A percentile compares a stretch with the other conserved stretches of the same genome.
These are phyloP conservation scores for Poeciliopsis occidentalis DNA, from an alignment of 2,113 vertebrate species.

Conservation along the genomic window DNA sequence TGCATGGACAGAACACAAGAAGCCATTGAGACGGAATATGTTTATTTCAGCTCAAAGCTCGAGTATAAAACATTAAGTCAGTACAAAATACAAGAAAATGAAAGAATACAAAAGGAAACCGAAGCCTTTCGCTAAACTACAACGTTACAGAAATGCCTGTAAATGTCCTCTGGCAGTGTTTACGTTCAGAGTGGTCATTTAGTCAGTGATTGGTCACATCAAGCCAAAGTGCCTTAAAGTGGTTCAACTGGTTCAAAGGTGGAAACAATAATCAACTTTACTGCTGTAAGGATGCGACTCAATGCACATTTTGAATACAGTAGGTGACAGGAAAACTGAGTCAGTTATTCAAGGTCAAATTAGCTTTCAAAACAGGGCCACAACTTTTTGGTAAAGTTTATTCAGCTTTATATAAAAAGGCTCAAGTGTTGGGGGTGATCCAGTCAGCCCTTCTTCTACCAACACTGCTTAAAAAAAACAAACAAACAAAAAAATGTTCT, in stretches of 20 bases:
- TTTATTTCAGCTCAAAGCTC: constrained; percentile 52
- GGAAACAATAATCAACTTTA: background rate
- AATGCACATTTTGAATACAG: background rate
- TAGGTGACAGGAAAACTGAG: background rate
- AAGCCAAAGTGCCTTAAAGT: constrained; percentile 24
- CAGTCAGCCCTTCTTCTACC: constrained; percentile 49
- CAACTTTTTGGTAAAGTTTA: no score
- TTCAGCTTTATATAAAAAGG: background rate
- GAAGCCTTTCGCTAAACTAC: constrained; percentile 55
- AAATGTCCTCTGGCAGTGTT: constrained; percentile 30
- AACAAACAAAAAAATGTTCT: background rate
- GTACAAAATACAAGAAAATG: constrained; percentile 37
- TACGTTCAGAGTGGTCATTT: constrained; percentile 12
- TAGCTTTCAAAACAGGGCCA: background rate
- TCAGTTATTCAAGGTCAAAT: background rate
- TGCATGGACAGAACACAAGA: constrained; percentile 4
- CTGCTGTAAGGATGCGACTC: background rate
- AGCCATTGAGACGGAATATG: background rate
- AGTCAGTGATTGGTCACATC: constrained; percentile 1
- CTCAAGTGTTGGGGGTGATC: constrained; percentile 39
- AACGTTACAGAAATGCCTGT: constrained; percentile 7
- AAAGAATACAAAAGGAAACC: constrained; percentile 20
- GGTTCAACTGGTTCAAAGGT: background rate
- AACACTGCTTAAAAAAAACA: background rate
- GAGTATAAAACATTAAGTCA: constrained; percentile 25